Percentiles rank a stretch among this genome's conserved stretches.
Evolutionary conservation across 2,888 invertebrate genomes (phyloP).

Genomic region (Polymixis lichenea): DNA sequence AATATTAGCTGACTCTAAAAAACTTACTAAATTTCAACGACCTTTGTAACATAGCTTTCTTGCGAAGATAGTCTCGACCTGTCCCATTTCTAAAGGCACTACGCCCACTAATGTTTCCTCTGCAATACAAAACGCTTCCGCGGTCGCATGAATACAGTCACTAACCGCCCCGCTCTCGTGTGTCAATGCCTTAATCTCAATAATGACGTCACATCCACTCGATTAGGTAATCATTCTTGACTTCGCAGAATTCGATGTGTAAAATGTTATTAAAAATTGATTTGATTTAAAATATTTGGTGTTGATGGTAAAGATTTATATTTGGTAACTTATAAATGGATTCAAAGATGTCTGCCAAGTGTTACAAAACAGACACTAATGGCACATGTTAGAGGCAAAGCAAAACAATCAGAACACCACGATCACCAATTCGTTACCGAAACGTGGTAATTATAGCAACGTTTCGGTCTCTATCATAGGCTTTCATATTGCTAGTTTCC

Average conservation of each 20-base stretch:
- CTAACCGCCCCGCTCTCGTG: conserved; percentile 6
- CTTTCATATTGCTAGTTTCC: neutral
- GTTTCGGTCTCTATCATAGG: neutral
- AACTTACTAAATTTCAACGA: neutral
- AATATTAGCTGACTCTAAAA: neutral
- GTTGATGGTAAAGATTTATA: neutral
- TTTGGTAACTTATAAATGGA: neutral
- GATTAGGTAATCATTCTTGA: conserved; percentile 50
- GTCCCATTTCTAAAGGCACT: conserved; percentile 41
- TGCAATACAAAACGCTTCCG: conserved; percentile 52
- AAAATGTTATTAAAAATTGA: conserved; percentile 36
- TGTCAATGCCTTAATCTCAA: conserved; percentile 49
- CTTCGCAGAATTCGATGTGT: conserved; percentile 28
- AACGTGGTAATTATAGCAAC: neutral
- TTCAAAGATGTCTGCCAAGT: neutral
- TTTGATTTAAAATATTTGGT: conserved; percentile 22
- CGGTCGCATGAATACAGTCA: conserved; percentile 2
- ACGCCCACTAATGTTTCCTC: conserved; percentile 49
- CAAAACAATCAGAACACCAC: neutral
- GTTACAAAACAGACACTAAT: neutral
- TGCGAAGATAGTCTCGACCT: conserved; percentile 11
- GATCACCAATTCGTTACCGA: neutral
- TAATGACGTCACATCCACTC: conserved; percentile 46
- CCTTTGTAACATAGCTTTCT: conserved; percentile 7
- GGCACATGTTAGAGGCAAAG: neutral